Evolutionary conservation across 2,888 invertebrate genomes (phyloP).

Genomic region (Euproctis similis): DNA sequence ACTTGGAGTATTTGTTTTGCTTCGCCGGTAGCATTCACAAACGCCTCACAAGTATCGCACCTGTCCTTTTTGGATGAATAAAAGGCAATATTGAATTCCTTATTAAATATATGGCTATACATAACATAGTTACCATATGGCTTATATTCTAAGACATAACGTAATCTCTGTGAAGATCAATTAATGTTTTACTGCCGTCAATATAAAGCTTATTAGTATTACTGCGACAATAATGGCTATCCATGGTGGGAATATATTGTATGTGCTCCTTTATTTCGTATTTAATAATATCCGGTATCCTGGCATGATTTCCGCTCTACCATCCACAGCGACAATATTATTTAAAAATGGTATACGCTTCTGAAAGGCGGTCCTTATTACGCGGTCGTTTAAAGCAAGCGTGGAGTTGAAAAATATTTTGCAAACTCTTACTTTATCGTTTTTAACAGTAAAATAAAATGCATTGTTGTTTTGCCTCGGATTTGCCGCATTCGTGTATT

Average conservation of each 20-base stretch:
- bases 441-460: too few relatives aligned
- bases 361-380: too few relatives aligned
- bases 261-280: slow-evolving; percentile 8
- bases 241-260: slow-evolving; percentile 9
- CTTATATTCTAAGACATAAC: slow-evolving; percentile 4
- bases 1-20: slow-evolving; percentile 3
- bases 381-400: too few relatives aligned
- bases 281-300: neutral
- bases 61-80: slow-evolving; percentile 8
- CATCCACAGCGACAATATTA: too few relatives aligned
- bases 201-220: slow-evolving; percentile 7
- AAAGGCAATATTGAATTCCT: slow-evolving; percentile 10
- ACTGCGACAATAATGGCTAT: slow-evolving; percentile 11
- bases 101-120: slow-evolving; percentile 9
- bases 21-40: slow-evolving; percentile 2
- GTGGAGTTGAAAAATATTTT: too few relatives aligned
- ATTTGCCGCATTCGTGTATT: too few relatives aligned
- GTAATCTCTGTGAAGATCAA: neutral
- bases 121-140: slow-evolving; percentile 6
- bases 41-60: slow-evolving; percentile 8
- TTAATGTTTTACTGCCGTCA: slow-evolving; percentile 3
- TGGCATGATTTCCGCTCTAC: neutral
- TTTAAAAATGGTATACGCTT: too few relatives aligned
- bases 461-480: too few relatives aligned
- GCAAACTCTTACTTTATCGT: too few relatives aligned